Evolutionary conservation across 1,140 invertebrate species (phyloP).

Genomic region (Ceratoteleas bidentatus): DNA sequence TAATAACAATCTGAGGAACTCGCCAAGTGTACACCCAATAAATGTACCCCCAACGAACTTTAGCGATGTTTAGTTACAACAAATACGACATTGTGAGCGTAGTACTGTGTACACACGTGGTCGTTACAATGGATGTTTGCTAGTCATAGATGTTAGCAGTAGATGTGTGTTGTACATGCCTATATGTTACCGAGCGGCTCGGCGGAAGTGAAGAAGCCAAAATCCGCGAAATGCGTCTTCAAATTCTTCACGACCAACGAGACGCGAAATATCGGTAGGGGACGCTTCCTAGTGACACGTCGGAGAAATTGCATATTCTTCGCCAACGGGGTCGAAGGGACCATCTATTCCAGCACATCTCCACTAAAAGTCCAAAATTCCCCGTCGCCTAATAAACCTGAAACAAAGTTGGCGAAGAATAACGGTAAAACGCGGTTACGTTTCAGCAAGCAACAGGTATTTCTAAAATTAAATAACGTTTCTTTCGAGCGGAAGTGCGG

Average conservation of each 20-base stretch:
- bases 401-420: slow-evolving; percentile 20
- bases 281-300: too few species aligned
- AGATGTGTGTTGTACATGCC: slow-evolving; percentile 26
- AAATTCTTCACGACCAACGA: too few species aligned
- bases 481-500: slow-evolving; percentile 16
- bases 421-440: slow-evolving; percentile 6
- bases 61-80: slow-evolving; percentile 34
- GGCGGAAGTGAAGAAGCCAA: too few species aligned
- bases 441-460: slow-evolving; percentile 41
- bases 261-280: too few species aligned
- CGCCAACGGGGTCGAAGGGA: too few species aligned
- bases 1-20: not conserved
- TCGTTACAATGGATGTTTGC: slow-evolving; percentile 39
- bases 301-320: too few species aligned
- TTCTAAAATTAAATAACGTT: slow-evolving; percentile 21
- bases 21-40: too few species aligned
- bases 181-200: not conserved
- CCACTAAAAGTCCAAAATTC: too few species aligned
- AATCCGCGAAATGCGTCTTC: too few species aligned
- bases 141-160: slow-evolving; percentile 33
- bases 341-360: not conserved
- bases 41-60: slow-evolving; percentile 11
- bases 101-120: slow-evolving; percentile 27
- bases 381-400: too few species aligned
- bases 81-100: slow-evolving; percentile 31